Conservation (phyloP, 2,888 invertebrate genomes). For the Scaptomyza reducta region DNA sequence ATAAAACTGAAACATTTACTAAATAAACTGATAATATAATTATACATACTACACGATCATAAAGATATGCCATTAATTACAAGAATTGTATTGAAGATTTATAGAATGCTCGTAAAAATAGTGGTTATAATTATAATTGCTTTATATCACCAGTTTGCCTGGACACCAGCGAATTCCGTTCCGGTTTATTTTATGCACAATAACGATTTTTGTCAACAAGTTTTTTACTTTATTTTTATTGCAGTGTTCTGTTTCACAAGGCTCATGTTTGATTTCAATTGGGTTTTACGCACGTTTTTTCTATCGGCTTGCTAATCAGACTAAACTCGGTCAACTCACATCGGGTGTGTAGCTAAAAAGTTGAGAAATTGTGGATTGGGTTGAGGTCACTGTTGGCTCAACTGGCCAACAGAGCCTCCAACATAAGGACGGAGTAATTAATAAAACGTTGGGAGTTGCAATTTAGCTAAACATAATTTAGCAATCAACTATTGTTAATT, state of each 20-base stretch:
- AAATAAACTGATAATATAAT: slow-evolving; percentile 56
- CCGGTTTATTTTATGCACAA: slow-evolving; percentile 9
- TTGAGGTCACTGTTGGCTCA: slow-evolving; percentile 12
- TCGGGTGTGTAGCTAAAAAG: slow-evolving; percentile 17
- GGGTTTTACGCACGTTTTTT: slow-evolving; percentile 35
- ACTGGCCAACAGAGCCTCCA: slow-evolving; percentile 19
- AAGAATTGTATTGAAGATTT: slow-evolving; percentile 38
- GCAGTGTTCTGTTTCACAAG: slow-evolving; percentile 59
- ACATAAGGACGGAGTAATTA: slow-evolving; percentile 49
- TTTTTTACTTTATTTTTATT: slow-evolving; percentile 11
- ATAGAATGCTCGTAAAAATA: slow-evolving; percentile 34
- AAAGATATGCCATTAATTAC: slow-evolving; percentile 41
- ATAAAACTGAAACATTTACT: slow-evolving; percentile 37
- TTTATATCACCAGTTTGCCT: slow-evolving; percentile 69
- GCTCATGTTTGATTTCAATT: slow-evolving; percentile 22
- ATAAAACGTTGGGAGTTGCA: slow-evolving; percentile 53
- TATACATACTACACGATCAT: slow-evolving; percentile 24
- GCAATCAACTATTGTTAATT: background rate
- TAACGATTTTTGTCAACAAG: background rate
- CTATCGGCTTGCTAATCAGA: slow-evolving; percentile 7
- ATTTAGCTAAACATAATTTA: slow-evolving; percentile 1
- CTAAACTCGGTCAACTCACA: slow-evolving; percentile 15
- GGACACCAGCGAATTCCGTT: slow-evolving; percentile 49
- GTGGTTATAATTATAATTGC: slow-evolving; percentile 73
- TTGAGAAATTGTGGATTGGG: slow-evolving; percentile 27